Evolutionary conservation across 2,888 invertebrate species (phyloP), one percentile per base, ranked within the genome.

Genomic region (Drosophila quasianomalipes): DNA sequence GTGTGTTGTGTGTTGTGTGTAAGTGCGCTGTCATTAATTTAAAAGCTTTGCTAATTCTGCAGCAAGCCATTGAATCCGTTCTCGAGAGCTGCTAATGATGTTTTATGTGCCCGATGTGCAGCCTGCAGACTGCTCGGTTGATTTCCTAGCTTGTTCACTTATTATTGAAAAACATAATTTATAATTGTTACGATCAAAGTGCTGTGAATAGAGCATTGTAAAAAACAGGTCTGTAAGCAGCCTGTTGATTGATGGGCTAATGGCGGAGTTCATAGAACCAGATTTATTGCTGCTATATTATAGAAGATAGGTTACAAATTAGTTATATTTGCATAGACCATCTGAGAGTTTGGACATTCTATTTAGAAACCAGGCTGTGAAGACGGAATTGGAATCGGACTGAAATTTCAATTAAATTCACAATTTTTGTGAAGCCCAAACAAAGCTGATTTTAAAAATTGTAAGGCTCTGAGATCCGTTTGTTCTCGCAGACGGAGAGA

Each of bases 31-130:
- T 76, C 90, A 86, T 86, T 86, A 86, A 88, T 88, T 83, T 83
- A 78, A 90, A 79, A 82, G 90, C 74, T 83, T 85, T 81, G 85
- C 85, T 85, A 85, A 88, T 88, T 84, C 72, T 60, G 58, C 74
- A 65, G 70, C 63, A 68, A 65, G 63, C 44, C 70, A 26, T 47
- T 62, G 62, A 61, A 53, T 69, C 69, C 68, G 30, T 65, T 67
- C 65, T 33, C 44, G 58, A 67, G 69, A 69, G 54, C 72, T 64
- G 82, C 87, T 85, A 85, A 85, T 85, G 90, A 85, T 90, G 90
- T 85, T 85, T 85, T 85, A 85, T 85, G 89, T 64, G 70, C 41
- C 82, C 82, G 82, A 58, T 73, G 59, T 72, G 81, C 83, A 88
- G 85, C 41, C 39, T 30, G 39, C 35, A 58, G 58, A 22, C 51